Evolutionary conservation across 2,797 vertebrate genomes (phyloP).

Genomic region (Parauchenoglanis punctatus): DNA sequence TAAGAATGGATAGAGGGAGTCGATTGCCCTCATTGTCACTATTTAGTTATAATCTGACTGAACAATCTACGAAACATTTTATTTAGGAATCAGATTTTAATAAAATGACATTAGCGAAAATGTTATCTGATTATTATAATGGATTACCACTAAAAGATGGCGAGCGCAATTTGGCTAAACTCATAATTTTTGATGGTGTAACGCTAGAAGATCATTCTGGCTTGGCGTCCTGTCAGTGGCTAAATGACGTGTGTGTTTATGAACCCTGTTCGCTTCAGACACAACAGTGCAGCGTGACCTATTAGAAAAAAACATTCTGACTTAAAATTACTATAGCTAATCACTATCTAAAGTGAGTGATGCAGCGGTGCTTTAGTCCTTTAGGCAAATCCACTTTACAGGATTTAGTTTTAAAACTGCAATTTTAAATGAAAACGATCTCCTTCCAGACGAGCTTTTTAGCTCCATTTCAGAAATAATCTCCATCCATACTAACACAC

Average conservation of each 20-base stretch:
- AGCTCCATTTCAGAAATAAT: too few species aligned
- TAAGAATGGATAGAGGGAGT: background rate
- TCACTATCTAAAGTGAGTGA: background rate
- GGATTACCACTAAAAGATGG: background rate
- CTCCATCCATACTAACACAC: too few species aligned
- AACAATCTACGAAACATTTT: background rate
- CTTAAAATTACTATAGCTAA: background rate
- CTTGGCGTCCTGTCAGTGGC: too few species aligned
- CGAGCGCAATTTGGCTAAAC: too few species aligned
- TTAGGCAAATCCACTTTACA: too few species aligned
- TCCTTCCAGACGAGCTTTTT: background rate
- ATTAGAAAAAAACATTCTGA: background rate
- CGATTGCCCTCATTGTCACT: background rate
- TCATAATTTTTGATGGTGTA: too few species aligned
- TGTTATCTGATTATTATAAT: background rate
- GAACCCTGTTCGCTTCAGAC: background rate
- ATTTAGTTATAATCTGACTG: background rate
- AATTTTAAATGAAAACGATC: too few species aligned
- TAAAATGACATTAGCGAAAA: background rate
- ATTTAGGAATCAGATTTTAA: background rate
- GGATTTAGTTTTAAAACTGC: too few species aligned
- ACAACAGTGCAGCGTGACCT: background rate
- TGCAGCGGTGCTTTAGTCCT: background rate
- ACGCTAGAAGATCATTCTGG: background rate
- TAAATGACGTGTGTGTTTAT: background rate